Conservation (phyloP, 2,888 invertebrate species). For the Xanthostigma xanthostigma region DNA sequence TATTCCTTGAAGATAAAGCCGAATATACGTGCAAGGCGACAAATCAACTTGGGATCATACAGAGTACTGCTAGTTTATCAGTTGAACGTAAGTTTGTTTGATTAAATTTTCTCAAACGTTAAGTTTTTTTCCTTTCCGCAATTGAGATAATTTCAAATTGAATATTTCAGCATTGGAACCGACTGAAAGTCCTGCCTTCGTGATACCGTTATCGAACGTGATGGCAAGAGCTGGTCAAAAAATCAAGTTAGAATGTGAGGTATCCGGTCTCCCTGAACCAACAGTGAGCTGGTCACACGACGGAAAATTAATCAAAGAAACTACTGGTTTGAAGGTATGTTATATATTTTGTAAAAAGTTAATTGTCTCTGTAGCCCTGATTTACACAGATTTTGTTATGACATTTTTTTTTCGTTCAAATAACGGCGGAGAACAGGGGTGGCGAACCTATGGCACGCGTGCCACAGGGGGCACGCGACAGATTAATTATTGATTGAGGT, state of each 20-base stretch:
- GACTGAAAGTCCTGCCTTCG: constrained; percentile 45
- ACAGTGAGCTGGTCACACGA: constrained; percentile 52
- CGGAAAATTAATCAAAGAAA: constrained; percentile 44
- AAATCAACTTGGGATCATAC: constrained; percentile 50
- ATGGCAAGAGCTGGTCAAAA: constrained; percentile 60
- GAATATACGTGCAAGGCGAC: constrained; percentile 53
- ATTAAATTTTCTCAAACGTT: not conserved
- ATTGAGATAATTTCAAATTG: not conserved
- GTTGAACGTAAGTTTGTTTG: constrained; percentile 46
- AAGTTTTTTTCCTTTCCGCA: not conserved
- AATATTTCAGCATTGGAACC: constrained; percentile 39
- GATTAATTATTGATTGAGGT: no score
- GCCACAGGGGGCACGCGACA: no score
- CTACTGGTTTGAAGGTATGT: constrained; percentile 44
- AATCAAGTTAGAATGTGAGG: constrained; percentile 53
- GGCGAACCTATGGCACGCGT: no score
- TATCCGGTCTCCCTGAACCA: constrained; percentile 48
- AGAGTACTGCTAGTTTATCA: constrained; percentile 44
- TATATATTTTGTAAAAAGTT: not conserved
- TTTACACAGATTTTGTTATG: no score
- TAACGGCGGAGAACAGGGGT: no score
- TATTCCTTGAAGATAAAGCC: constrained; percentile 50
- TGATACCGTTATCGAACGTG: constrained; percentile 47
- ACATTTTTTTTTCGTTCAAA: no score
- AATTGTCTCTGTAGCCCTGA: no score